Percentiles rank a stretch among this genome's conserved stretches.
Conservation (phyloP, 1,140 invertebrate genomes). For the Pogonognathellus flavescens region DNA sequence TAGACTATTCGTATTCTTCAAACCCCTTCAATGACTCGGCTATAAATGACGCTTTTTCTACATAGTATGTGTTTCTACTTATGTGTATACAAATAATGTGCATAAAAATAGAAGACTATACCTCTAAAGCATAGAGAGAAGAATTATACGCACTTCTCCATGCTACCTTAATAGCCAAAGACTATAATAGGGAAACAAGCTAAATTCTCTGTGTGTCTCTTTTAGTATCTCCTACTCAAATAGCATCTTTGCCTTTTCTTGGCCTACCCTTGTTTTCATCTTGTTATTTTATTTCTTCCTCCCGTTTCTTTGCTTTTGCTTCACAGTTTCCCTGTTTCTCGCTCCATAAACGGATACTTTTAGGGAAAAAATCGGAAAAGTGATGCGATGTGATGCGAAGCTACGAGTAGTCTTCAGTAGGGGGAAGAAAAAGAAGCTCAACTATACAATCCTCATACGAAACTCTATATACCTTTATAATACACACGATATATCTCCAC, state of each 20-base stretch:
- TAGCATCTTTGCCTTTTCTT: not conserved
- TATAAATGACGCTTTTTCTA: not conserved
- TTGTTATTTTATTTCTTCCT: slow-evolving; percentile 48
- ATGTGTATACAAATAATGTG: not conserved
- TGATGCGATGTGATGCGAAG: slow-evolving; percentile 26
- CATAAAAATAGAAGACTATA: too few species aligned
- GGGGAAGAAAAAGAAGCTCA: slow-evolving; percentile 35
- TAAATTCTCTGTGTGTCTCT: slow-evolving; percentile 34
- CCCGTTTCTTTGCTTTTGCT: slow-evolving; percentile 9
- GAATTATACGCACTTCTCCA: slow-evolving; percentile 1
- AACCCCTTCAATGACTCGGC: not conserved
- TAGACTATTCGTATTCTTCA: not conserved
- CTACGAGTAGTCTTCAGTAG: not conserved
- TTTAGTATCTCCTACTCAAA: not conserved
- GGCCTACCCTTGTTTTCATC: slow-evolving; percentile 46
- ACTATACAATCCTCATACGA: not conserved
- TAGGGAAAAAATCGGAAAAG: slow-evolving; percentile 26
- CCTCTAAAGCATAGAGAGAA: too few species aligned
- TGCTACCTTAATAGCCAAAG: slow-evolving; percentile 3
- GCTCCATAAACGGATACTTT: slow-evolving; percentile 54
- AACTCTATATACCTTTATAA: not conserved
- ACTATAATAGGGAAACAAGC: slow-evolving; percentile 38
- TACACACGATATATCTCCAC: not conserved
- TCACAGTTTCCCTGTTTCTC: slow-evolving; percentile 35
- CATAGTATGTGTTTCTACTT: too few species aligned